These are phyloP conservation scores for Pararge aegeria DNA, from an alignment of 1,140 invertebrate species.

Conservation along the genomic window DNA sequence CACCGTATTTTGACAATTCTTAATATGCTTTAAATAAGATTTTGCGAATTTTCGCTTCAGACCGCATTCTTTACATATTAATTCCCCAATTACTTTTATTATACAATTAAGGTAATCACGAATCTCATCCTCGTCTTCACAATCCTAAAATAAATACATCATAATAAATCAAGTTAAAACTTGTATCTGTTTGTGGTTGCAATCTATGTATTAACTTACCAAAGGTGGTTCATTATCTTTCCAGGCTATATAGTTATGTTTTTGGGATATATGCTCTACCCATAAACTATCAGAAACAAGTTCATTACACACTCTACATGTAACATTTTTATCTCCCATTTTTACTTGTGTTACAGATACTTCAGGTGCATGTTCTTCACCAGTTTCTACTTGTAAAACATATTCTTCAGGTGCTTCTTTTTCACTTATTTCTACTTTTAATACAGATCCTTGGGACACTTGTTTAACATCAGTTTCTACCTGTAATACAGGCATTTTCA, in stretches of 20 bases:
- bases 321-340: not conserved
- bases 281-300: slow-evolving; percentile 30
- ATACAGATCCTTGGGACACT: not conserved
- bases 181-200: not conserved
- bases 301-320: slow-evolving; percentile 50
- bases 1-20: slow-evolving; percentile 33
- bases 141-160: slow-evolving; percentile 39
- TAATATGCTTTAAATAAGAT: slow-evolving; percentile 42
- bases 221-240: slow-evolving; percentile 37
- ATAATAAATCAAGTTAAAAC: not conserved
- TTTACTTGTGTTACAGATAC: not conserved
- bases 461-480: not conserved
- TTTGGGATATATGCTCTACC: slow-evolving; percentile 41
- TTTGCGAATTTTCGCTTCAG: slow-evolving; percentile 40
- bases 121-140: slow-evolving; percentile 36
- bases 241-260: slow-evolving; percentile 59
- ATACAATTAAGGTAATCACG: slow-evolving; percentile 41
- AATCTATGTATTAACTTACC: slow-evolving; percentile 24
- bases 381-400: not conserved
- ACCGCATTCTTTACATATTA: slow-evolving; percentile 46
- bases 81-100: slow-evolving; percentile 27
- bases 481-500: not conserved
- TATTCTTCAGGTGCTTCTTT: not conserved
- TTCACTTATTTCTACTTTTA: not conserved
- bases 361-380: not conserved